Evolutionary conservation across 2,888 invertebrate genomes (phyloP), one percentile per base, ranked within the genome.

Genomic region (Yponomeuta sedellus): DNA sequence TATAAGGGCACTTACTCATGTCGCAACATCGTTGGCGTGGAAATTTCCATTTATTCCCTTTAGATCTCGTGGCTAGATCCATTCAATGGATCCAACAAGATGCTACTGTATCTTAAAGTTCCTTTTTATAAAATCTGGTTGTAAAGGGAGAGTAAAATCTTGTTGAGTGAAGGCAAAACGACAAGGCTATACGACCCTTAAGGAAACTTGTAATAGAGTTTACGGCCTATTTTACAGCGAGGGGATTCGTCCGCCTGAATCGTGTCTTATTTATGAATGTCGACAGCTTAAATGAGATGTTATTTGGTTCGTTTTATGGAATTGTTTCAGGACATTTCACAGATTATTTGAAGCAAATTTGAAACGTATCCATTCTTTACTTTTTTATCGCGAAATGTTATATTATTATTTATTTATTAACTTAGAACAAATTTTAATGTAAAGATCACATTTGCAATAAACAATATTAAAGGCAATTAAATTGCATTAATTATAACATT

Each of bases 161-260:
- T 2, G 16, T 52, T 52, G 44, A 12, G 12, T 16, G 16, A 34
- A 34, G 10, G 34, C 8, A 8, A 5, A 34, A 34, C 34, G 34
- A 16, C 44, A 12, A 16, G 44, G 12, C 16, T 52, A 16, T 4
- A 52, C 12, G 16, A 4, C 16, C 44, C 44, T 52, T 52, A 16
- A 52, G 1, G 34, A 52, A 52, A 52, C 44, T 52, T 52, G 16
- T 52, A 52, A 52, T 52, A 16, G 44, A 16, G 44, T 52, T 52
- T 52, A 52, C 44, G 44, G 44, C 44, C 44, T 52, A 52, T 52
- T 52, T 52, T 52, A 52, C 44, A 52, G 44, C 44, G 44, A 52
- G 44, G 44, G 44, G 16, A 34, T 34, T 34, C 16, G 16, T 12
- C 16, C 44, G 44, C 44, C 44, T 16, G 44, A 52, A 52, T 52